Conservation (phyloP, 2,888 invertebrate species). For the Brachynemurus nebulosus region DNA sequence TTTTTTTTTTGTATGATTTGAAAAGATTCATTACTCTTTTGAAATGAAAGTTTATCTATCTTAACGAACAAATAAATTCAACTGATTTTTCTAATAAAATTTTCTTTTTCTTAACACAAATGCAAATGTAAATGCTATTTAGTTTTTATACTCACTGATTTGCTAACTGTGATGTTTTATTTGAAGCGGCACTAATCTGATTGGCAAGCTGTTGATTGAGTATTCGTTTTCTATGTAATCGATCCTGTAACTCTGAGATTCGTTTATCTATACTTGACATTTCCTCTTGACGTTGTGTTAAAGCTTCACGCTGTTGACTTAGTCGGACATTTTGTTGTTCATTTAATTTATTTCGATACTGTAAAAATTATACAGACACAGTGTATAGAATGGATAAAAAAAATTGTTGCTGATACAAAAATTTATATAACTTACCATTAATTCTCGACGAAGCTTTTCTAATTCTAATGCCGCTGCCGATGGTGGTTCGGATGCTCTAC, state of each 20-base stretch:
- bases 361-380: conserved; percentile 26
- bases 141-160: neutral
- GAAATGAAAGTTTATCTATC: neutral
- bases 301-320: conserved; percentile 74
- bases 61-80: neutral
- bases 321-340: conserved; percentile 87
- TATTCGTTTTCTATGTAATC: conserved; percentile 76
- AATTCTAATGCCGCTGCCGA: conserved; percentile 73
- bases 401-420: neutral
- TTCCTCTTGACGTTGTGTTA: conserved; percentile 82
- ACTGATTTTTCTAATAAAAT: no score
- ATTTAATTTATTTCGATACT: conserved; percentile 94
- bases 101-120: no score
- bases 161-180: conserved; percentile 24
- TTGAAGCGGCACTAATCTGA: conserved; percentile 39
- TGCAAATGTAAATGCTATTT: no score
- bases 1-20: neutral
- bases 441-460: conserved; percentile 81
- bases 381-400: neutral
- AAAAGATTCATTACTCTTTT: neutral
- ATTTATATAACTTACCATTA: conserved; percentile 54
- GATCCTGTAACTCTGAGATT: conserved; percentile 85
- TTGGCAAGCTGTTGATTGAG: conserved; percentile 62
- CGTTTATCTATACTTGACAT: conserved; percentile 83
- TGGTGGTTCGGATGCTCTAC: conserved; percentile 42